Conservation (phyloP, 35 echinoderm and acorn worm species). For the Amphiura filiformis region DNA sequence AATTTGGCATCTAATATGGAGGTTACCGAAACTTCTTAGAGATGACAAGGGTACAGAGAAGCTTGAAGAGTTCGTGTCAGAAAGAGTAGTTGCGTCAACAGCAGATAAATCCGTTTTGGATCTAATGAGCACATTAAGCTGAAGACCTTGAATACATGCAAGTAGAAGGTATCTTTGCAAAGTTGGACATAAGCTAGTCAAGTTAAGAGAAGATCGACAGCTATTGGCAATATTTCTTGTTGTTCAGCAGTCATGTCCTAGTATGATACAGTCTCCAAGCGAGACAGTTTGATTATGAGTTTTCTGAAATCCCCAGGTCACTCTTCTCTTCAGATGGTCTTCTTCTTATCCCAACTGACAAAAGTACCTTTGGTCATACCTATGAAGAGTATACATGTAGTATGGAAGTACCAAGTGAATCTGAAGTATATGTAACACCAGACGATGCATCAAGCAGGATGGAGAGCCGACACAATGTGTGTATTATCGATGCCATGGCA, state of each 20-base stretch:
- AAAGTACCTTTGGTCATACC: slow-evolving; percentile 25
- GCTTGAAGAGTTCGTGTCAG: too few relatives aligned
- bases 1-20: too few relatives aligned
- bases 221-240: slow-evolving; percentile 52
- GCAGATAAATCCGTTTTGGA: slow-evolving; percentile 1
- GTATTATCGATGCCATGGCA: too few relatives aligned
- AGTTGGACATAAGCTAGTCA: not conserved
- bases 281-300: slow-evolving; percentile 20
- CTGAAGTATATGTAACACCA: too few relatives aligned
- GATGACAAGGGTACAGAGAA: slow-evolving; percentile 24
- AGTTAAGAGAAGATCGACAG: slow-evolving; percentile 30
- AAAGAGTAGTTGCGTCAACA: slow-evolving; percentile 40
- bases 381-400: slow-evolving; percentile 29
- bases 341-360: too few relatives aligned
- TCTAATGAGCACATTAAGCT: slow-evolving; percentile 2
- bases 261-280: too few relatives aligned
- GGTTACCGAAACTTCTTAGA: not conserved
- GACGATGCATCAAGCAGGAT: too few relatives aligned
- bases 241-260: slow-evolving; percentile 41
- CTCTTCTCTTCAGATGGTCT: too few relatives aligned
- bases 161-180: not conserved
- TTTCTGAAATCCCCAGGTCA: slow-evolving; percentile 25
- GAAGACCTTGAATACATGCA: too few relatives aligned
- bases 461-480: too few relatives aligned
- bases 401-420: slow-evolving; percentile 15